These are phyloP conservation scores for Biston betularia DNA, from an alignment of 2,888 invertebrate species.

Conservation along the genomic window DNA sequence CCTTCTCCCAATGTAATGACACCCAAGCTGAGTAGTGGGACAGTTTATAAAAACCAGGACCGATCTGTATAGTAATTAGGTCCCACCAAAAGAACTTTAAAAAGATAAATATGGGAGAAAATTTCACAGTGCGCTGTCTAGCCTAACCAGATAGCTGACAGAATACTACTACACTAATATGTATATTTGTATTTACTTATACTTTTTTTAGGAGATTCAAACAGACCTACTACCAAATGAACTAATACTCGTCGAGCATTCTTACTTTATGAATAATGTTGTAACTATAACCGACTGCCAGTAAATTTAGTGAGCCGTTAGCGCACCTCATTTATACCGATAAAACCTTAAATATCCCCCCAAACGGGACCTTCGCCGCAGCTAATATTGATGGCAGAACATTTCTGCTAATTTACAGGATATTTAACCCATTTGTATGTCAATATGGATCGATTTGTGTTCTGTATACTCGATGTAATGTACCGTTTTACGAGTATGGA, in stretches of 20 bases:
- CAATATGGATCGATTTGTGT: conserved; percentile 25
- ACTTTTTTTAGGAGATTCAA: too few relatives aligned
- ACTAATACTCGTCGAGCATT: neutral
- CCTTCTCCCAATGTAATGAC: too few relatives aligned
- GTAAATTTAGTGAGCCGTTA: conserved; percentile 7
- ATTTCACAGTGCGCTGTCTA: too few relatives aligned
- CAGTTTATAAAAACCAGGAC: too few relatives aligned
- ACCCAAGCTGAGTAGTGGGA: too few relatives aligned
- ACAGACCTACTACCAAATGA: too few relatives aligned
- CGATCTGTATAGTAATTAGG: too few relatives aligned
- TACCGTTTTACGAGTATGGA: conserved; percentile 18
- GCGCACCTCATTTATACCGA: conserved; percentile 16
- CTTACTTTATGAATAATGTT: neutral
- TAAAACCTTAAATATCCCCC: conserved; percentile 17
- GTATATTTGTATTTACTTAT: too few relatives aligned
- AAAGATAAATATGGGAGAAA: too few relatives aligned
- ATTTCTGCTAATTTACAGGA: conserved; percentile 28
- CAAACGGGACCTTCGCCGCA: conserved; percentile 11
- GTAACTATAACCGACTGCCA: neutral
- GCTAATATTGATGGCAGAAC: conserved; percentile 22
- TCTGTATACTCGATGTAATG: conserved; percentile 14
- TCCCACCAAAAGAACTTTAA: too few relatives aligned
- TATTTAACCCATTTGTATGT: conserved; percentile 27
- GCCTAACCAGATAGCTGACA: too few relatives aligned
- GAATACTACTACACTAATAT: too few relatives aligned